These are phyloP conservation scores for Eledona agricola DNA, from an alignment of 2,888 invertebrate species.

Conservation along the genomic window DNA sequence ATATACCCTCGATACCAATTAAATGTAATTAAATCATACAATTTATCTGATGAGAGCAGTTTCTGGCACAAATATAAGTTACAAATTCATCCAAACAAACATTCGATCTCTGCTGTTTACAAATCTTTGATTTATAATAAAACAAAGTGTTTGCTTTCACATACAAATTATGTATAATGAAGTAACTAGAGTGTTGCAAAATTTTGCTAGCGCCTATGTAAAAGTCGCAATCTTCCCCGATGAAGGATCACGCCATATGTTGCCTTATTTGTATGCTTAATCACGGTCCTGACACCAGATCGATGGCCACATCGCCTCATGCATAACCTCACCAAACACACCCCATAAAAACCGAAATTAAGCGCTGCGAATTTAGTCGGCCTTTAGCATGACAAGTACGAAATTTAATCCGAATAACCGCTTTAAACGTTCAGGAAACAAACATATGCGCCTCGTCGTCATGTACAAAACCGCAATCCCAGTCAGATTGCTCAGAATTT, in stretches of 20 bases:
- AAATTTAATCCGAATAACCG: conserved; percentile 1
- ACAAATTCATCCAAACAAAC: too few species aligned
- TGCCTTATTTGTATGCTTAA: conserved; percentile 21
- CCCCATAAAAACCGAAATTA: conserved; percentile 7
- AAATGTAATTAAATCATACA: too few species aligned
- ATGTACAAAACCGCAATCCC: conserved; percentile 16
- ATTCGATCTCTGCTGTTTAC: too few species aligned
- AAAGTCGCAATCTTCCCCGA: conserved; percentile 3
- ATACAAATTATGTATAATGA: too few species aligned
- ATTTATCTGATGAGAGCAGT: too few species aligned
- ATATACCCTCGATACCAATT: too few species aligned
- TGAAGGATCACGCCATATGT: conserved; percentile 8
- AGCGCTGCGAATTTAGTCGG: not conserved
- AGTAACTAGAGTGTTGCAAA: too few species aligned
- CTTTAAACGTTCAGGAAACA: conserved; percentile 17
- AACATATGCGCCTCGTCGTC: conserved; percentile 27
- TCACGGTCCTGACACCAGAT: conserved; percentile 4
- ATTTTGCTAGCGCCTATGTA: too few species aligned
- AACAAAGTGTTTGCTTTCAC: too few species aligned
- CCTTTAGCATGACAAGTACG: not conserved
- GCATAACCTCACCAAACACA: conserved; percentile 5
- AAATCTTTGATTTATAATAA: too few species aligned
- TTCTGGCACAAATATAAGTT: too few species aligned
- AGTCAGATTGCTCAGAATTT: conserved; percentile 39
- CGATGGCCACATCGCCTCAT: conserved; percentile 7